phyloP scores from a whole-genome alignment of 35 echinoderm and acorn worm species.

The Heliocidaris tuberculata region DNA sequence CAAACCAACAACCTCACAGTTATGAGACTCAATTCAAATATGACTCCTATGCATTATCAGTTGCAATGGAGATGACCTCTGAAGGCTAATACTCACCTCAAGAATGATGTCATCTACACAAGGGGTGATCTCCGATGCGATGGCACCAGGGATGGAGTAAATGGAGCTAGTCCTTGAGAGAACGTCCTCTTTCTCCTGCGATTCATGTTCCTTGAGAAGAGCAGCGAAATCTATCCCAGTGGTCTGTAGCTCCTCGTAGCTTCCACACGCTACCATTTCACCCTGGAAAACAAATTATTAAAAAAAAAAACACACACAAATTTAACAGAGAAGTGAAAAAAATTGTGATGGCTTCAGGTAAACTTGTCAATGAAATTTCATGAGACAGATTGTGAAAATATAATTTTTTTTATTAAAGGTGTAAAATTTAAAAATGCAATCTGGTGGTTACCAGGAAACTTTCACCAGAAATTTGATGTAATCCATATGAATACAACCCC shows the following conservation, averaged over 20 bases:
- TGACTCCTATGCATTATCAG: too few species aligned
- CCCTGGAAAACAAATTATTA: slow-evolving; percentile 33
- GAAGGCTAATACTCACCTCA: neutral
- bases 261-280: slow-evolving; percentile 63
- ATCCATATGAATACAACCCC: too few species aligned
- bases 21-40: too few species aligned
- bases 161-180: slow-evolving; percentile 18
- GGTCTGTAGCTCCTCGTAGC: slow-evolving; percentile 67
- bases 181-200: neutral
- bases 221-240: slow-evolving; percentile 82
- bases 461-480: too few species aligned
- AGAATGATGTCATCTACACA: neutral
- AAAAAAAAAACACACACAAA: neutral
- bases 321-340: neutral
- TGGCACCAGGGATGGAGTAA: neutral
- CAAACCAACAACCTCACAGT: too few species aligned
- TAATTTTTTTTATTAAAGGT: neutral
- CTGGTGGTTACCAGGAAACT: too few species aligned
- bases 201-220: slow-evolving; percentile 65
- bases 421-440: too few species aligned
- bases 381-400: neutral
- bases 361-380: neutral
- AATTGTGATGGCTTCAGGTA: neutral
- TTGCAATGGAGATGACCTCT: too few species aligned
- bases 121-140: neutral